Conservation (phyloP, 2,113 vertebrate species). For the Machaerirhynchus nigripectus region DNA sequence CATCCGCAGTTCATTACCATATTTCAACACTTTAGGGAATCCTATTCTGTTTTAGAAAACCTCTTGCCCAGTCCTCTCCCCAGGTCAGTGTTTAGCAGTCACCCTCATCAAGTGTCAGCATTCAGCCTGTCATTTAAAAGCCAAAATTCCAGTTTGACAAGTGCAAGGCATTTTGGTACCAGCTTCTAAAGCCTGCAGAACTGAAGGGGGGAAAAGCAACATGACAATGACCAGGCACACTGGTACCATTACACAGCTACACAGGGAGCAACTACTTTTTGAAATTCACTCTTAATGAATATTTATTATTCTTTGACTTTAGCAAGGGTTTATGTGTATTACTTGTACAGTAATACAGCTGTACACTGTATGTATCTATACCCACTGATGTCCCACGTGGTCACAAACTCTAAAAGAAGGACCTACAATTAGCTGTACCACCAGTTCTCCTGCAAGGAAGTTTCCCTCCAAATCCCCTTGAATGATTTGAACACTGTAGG, state of each 20-base stretch:
- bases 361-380: no score
- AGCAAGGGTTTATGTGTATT: background rate
- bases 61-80: background rate
- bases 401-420: background rate
- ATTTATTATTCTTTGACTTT: background rate
- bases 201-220: background rate
- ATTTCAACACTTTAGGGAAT: background rate
- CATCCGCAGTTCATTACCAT: background rate
- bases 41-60: background rate
- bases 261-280: background rate
- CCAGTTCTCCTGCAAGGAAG: background rate
- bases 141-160: background rate
- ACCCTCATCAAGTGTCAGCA: background rate
- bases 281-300: background rate
- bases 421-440: background rate
- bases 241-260: background rate
- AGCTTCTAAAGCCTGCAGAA: background rate
- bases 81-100: background rate
- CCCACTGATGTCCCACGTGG: background rate
- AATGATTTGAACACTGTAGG: background rate
- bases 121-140: background rate
- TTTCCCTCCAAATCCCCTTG: background rate
- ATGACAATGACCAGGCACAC: fast-evolving
- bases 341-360: background rate
- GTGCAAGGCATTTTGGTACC: background rate